A percentile compares a stretch with the other conserved stretches of the same genome.
Evolutionary conservation across 2,797 vertebrate species (phyloP).

Genomic region (Malacoraja senta): DNA sequence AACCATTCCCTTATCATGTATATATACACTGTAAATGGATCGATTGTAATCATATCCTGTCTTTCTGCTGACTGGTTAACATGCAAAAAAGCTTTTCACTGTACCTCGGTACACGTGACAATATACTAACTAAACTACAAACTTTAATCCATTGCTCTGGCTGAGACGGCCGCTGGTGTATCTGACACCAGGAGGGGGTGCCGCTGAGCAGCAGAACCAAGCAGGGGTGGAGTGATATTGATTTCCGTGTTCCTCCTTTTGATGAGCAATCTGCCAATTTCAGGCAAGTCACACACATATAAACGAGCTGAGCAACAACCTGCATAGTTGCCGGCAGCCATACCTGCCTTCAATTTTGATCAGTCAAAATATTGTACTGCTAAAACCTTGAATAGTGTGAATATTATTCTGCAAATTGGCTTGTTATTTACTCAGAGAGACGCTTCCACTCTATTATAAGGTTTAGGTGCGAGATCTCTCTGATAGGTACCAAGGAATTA

Average conservation of each 20-base stretch:
- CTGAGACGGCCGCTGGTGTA: neutral
- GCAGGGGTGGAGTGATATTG: neutral
- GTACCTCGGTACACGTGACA: no score
- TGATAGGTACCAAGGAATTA: neutral
- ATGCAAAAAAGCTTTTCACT: no score
- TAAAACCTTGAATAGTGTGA: neutral
- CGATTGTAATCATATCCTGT: no score
- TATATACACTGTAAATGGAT: no score
- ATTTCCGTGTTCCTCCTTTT: neutral
- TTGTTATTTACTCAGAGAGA: neutral
- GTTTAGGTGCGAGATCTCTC: neutral
- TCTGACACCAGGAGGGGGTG: neutral
- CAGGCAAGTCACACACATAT: constrained; percentile 16
- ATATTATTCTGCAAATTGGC: neutral
- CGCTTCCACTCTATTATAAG: neutral
- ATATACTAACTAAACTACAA: no score
- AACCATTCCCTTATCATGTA: no score
- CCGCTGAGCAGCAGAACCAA: neutral
- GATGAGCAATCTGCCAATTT: constrained; percentile 16
- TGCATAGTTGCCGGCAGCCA: no score
- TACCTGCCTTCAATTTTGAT: neutral
- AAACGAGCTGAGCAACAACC: neutral
- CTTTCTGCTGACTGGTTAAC: no score
- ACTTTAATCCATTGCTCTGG: no score
- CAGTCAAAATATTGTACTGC: neutral